Base-by-base conservation (phyloP, 2,113 vertebrate species). In the Triplophysa tibetana region DNA sequence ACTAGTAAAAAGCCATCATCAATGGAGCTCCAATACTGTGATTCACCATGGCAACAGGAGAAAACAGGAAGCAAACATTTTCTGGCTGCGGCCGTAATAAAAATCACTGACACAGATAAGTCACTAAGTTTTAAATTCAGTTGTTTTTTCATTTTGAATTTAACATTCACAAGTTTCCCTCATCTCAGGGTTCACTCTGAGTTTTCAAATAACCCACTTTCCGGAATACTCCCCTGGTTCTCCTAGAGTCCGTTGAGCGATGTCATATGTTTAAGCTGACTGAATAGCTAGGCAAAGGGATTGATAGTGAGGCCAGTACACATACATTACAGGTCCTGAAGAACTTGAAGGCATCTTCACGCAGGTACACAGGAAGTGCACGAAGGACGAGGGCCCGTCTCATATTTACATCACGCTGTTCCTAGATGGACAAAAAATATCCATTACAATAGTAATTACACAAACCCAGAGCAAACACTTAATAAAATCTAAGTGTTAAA, bases 261-360 rank as follows among this genome's bases (percentile, higher is more conserved):
- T 33, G 29, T 29, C 29, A 64, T 64, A 64, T 33, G 14, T 33
- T 33, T 33, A 29, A 64, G 26, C 10, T 33, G 62, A 64, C 26
- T 64, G 14, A 33, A 64, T 64, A 64, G 62, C 62, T 64, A 33
- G 4, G 16, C 62, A 64, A 64, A 64, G 7, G 24, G 62, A 64
- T 64, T 14, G 43, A n/a, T 11, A 45, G 26, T 63, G 24, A 48
- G 23, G 24, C 43, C 29, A 16, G 33, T n/a, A 26, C 19, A 80
- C 80, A 66, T 8, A 85, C 72, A 7, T 8, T 8, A 14, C 80
- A 79, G 9, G 70, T 79, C 54, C 24, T 82, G 83, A 77, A 82
- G 67, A 85, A 79, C 75, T 60, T 80, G 56, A 54, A 81, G 38
- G 70, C 66, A 11, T 81, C 75, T 62, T 85, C 60, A 21, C 4